These are phyloP conservation scores for Tragelaphus scriptus DNA, from an alignment of 2,113 vertebrate species.

Conservation along the genomic window DNA sequence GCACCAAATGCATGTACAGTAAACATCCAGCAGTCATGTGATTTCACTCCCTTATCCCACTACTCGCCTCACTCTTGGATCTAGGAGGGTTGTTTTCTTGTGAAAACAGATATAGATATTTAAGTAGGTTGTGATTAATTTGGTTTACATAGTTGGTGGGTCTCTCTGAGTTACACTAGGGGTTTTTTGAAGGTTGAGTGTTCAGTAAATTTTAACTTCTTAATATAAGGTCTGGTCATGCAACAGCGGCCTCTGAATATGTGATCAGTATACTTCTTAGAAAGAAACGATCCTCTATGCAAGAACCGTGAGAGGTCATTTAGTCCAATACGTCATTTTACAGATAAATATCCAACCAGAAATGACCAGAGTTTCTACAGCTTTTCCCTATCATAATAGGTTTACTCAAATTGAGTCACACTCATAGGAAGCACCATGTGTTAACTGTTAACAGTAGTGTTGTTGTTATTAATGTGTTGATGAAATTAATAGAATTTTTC, in stretches of 20 bases:
- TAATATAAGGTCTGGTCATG: neutral
- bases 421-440: neutral
- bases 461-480: neutral
- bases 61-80: neutral
- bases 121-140: constrained; percentile 16
- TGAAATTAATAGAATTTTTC: neutral
- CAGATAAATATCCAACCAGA: neutral
- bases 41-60: neutral
- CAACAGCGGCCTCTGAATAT: neutral
- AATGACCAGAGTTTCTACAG: neutral
- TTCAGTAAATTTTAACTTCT: neutral
- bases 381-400: neutral
- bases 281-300: neutral
- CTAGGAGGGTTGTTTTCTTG: neutral
- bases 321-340: neutral
- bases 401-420: neutral
- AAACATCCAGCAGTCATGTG: neutral
- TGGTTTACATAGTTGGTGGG: neutral
- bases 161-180: neutral
- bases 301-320: neutral
- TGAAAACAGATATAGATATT: neutral
- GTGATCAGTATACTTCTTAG: neutral
- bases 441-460: neutral
- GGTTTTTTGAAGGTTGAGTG: neutral
- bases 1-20: neutral